Percentiles rank a stretch among this genome's conserved stretches.
Evolutionary conservation across 2,797 vertebrate genomes (phyloP).

Genomic region (Odontamblyopus lacepedii): DNA sequence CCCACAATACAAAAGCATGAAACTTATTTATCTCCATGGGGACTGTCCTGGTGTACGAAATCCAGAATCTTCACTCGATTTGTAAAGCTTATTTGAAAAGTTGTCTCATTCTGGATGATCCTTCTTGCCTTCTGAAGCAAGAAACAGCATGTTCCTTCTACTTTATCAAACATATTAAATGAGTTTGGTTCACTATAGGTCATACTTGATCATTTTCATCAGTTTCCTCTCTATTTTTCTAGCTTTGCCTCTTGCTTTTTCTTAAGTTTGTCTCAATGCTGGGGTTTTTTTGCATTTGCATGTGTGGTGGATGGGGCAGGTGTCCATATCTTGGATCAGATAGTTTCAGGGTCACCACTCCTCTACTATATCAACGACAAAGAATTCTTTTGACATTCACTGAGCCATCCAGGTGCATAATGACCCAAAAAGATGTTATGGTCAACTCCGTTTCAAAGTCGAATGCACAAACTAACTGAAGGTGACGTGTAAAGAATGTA

Average conservation of each 20-base stretch:
- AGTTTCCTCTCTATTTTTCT: conserved; percentile 1
- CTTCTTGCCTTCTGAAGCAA: too few species aligned
- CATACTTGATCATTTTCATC: not conserved
- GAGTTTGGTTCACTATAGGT: too few species aligned
- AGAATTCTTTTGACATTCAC: conserved; percentile 35
- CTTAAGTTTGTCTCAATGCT: conserved; percentile 39
- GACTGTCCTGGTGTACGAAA: not conserved
- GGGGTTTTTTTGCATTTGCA: conserved; percentile 30
- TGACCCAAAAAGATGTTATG: too few species aligned
- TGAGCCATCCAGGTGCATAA: not conserved
- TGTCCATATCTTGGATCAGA: conserved; percentile 62
- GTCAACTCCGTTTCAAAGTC: not conserved
- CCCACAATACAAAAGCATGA: too few species aligned
- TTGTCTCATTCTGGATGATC: not conserved
- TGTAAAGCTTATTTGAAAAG: not conserved
- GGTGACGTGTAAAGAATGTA: conserved; percentile 4
- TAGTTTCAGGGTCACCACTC: conserved; percentile 54
- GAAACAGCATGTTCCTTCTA: not conserved
- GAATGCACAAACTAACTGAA: not conserved
- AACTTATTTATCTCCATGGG: not conserved
- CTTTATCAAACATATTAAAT: not conserved
- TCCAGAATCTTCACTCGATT: not conserved
- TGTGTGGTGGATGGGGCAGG: conserved; percentile 59
- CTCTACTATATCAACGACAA: conserved; percentile 35
- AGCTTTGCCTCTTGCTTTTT: not conserved